Percentiles rank a stretch among this genome's conserved stretches.
phyloP scores from a whole-genome alignment of 2,888 invertebrate genomes.

The Alsophila aescularia region DNA sequence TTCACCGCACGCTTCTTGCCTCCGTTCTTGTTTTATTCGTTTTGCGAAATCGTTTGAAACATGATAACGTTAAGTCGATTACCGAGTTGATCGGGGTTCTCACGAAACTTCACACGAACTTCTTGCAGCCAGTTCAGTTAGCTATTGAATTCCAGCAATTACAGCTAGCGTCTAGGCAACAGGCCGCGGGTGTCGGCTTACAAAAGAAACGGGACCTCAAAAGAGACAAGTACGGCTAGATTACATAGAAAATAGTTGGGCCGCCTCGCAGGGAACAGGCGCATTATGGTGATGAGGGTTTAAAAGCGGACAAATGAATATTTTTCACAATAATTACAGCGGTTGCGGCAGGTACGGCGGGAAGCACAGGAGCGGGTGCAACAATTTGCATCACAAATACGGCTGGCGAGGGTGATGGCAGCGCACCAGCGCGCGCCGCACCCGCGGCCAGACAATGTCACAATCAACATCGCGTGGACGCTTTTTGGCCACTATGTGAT shows the following conservation, averaged over 20 bases:
- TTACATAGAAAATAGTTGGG: constrained; percentile 35
- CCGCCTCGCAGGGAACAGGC: constrained; percentile 41
- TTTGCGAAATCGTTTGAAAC: constrained; percentile 84
- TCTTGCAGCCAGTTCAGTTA: constrained; percentile 66
- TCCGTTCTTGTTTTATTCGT: constrained; percentile 81
- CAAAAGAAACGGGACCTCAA: constrained; percentile 44
- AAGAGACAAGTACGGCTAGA: constrained; percentile 16
- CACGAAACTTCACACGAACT: constrained; percentile 78
- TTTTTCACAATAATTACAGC: constrained; percentile 79
- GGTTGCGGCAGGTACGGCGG: constrained; percentile 75
- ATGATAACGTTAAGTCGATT: constrained; percentile 79
- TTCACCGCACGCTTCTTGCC: constrained; percentile 84
- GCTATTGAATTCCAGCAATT: constrained; percentile 75
- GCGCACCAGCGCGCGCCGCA: constrained; percentile 53
- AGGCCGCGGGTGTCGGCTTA: constrained; percentile 57
- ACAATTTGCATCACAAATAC: constrained; percentile 75
- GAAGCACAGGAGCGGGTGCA: constrained; percentile 69
- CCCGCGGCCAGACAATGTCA: constrained; percentile 78
- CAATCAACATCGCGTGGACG: constrained; percentile 82
- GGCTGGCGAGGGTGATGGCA: constrained; percentile 60
- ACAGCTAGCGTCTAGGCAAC: constrained; percentile 50
- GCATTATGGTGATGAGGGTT: constrained; percentile 65
- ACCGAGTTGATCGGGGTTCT: constrained; percentile 69
- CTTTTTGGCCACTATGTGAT: constrained; percentile 80
- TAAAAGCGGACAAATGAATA: constrained; percentile 76